Evolutionary conservation across 2,888 invertebrate species (phyloP).

Genomic region (Himalopsyche tibetana): DNA sequence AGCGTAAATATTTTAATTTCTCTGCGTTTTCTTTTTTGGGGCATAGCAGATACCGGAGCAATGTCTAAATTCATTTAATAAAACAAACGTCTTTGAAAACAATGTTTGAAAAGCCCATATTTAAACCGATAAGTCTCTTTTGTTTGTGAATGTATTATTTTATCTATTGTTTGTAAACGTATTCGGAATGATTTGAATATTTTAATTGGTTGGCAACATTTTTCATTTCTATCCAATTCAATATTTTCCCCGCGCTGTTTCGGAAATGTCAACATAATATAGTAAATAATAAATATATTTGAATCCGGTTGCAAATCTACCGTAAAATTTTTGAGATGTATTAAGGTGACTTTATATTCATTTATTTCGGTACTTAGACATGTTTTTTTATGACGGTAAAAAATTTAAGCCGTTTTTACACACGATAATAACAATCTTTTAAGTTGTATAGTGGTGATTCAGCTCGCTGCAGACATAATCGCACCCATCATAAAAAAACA

Average conservation of each 20-base stretch:
- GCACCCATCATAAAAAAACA: too few relatives aligned
- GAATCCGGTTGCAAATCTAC: not conserved
- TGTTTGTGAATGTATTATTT: constrained; percentile 13
- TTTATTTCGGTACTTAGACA: too few relatives aligned
- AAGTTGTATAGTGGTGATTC: too few relatives aligned
- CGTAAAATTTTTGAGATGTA: too few relatives aligned
- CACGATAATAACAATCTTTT: too few relatives aligned
- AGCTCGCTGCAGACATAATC: too few relatives aligned
- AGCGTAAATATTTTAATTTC: constrained; percentile 25
- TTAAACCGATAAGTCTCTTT: constrained; percentile 41
- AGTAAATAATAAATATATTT: not conserved
- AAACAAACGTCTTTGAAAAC: constrained; percentile 32
- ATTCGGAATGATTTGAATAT: constrained; percentile 32
- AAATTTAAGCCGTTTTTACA: too few relatives aligned
- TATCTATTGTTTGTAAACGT: constrained; percentile 32
- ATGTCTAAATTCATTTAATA: constrained; percentile 20
- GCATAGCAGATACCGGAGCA: not conserved
- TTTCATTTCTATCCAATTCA: constrained; percentile 27
- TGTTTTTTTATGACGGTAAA: too few relatives aligned
- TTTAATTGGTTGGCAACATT: constrained; percentile 32
- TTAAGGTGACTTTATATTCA: too few relatives aligned
- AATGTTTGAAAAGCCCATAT: constrained; percentile 22
- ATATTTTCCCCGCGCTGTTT: constrained; percentile 4
- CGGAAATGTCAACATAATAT: not conserved
- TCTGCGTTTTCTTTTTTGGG: not conserved